A percentile compares a stretch with the other conserved stretches of the same genome.
Conservation (phyloP, 2,797 vertebrate genomes). For the Acipenser ruthenus region DNA sequence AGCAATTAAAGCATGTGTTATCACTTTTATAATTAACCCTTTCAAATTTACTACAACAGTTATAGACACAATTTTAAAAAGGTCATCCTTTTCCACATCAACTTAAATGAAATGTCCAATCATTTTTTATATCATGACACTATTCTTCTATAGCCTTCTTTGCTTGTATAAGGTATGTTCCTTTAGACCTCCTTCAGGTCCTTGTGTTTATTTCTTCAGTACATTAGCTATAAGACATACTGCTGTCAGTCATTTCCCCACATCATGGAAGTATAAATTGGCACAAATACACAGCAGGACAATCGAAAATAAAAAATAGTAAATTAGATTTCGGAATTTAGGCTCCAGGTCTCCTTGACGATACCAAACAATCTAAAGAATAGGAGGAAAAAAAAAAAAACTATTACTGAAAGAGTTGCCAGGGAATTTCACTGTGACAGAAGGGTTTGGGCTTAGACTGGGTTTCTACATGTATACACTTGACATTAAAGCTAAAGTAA, state of each 20-base stretch:
- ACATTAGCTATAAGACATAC: conserved; percentile 36
- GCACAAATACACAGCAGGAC: conserved; percentile 95
- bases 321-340: conserved; percentile 94
- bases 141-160: conserved; percentile 18
- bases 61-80: too few relatives aligned
- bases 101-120: too few relatives aligned
- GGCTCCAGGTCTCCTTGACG: conserved; percentile 95
- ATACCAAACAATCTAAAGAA: conserved; percentile 87
- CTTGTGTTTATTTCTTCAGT: neutral
- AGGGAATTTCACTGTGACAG: too few relatives aligned
- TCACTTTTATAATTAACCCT: too few relatives aligned
- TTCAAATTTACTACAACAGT: too few relatives aligned
- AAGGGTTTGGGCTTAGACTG: too few relatives aligned
- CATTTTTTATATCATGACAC: too few relatives aligned
- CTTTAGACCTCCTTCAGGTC: neutral
- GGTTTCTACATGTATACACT: too few relatives aligned
- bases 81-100: too few relatives aligned
- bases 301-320: conserved; percentile 86
- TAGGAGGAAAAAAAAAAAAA: conserved; percentile 15
- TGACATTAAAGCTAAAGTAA: too few relatives aligned
- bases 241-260: conserved; percentile 56
- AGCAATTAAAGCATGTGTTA: neutral
- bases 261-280: conserved; percentile 94
- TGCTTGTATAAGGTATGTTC: conserved; percentile 9
- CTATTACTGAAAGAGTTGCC: too few relatives aligned